Conservation (phyloP, 2,113 vertebrate species). For the Barnardius zonarius region DNA sequence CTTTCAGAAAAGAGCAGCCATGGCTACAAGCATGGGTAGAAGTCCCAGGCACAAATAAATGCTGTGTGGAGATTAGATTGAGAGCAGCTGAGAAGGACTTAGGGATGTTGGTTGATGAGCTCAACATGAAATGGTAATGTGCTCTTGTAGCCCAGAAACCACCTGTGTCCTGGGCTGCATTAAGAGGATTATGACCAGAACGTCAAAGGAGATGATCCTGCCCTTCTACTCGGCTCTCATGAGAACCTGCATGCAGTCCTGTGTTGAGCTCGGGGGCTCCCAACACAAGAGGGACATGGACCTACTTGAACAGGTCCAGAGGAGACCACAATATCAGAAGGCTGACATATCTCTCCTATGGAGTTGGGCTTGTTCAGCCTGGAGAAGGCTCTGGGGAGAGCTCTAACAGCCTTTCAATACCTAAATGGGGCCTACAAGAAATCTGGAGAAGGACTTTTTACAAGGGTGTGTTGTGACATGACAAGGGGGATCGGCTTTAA, state of each 20-base stretch:
- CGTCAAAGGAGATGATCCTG: not conserved
- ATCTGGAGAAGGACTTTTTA: not conserved
- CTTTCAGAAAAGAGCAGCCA: not conserved
- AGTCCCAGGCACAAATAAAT: not conserved
- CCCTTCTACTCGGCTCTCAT: not conserved
- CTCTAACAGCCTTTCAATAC: not conserved
- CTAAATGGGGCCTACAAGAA: not conserved
- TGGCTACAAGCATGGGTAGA: rapidly evolving
- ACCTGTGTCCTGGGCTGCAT: not conserved
- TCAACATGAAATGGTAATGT: not conserved
- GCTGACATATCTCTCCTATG: not conserved
- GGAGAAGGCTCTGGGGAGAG: not conserved
- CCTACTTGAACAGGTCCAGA: not conserved
- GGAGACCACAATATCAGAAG: not conserved
- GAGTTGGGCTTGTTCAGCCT: not conserved
- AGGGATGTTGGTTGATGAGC: not conserved
- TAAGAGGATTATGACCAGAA: not conserved
- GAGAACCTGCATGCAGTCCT: not conserved
- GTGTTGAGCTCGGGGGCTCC: not conserved
- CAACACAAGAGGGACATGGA: not conserved
- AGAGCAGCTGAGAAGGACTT: not conserved
- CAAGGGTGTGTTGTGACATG: not conserved
- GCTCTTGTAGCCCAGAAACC: not conserved
- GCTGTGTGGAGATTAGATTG: not conserved
- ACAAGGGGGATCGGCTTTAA: not conserved